Percentiles rank a stretch among this genome's conserved stretches.
Conservation (phyloP, 2,797 vertebrate genomes). For the Caiman crocodilus region DNA sequence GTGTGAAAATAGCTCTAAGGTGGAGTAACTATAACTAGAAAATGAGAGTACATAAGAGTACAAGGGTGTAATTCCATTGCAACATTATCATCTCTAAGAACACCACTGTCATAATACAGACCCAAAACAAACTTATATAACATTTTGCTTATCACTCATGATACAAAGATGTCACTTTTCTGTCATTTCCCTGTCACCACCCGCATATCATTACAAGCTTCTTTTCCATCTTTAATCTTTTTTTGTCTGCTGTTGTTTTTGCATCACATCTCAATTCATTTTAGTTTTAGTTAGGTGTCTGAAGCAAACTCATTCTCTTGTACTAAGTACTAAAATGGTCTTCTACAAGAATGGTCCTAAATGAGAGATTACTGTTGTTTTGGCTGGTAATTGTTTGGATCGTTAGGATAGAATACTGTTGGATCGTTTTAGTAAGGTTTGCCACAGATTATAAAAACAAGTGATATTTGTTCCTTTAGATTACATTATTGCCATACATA, state of each 20-base stretch:
- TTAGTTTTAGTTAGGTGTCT: conserved; percentile 3
- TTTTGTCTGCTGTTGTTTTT: neutral
- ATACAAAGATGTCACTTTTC: neutral
- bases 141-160: neutral
- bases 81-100: neutral
- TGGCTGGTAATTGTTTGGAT: conserved; percentile 34
- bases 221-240: neutral
- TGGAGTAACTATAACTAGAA: conserved; percentile 40
- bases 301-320: neutral
- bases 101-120: neutral
- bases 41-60: neutral
- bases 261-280: neutral
- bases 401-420: conserved; percentile 34
- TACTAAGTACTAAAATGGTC: neutral
- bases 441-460: conserved; percentile 48
- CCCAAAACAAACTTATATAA: neutral
- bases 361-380: neutral
- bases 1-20: neutral
- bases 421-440: conserved; percentile 28
- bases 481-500: conserved; percentile 49
- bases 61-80: neutral
- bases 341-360: neutral
- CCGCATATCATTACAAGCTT: neutral
- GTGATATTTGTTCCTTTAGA: conserved; percentile 44
- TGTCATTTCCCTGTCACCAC: neutral